phyloP scores from a whole-genome alignment of 2,888 invertebrate species.

The Cheilosia variabilis region DNA sequence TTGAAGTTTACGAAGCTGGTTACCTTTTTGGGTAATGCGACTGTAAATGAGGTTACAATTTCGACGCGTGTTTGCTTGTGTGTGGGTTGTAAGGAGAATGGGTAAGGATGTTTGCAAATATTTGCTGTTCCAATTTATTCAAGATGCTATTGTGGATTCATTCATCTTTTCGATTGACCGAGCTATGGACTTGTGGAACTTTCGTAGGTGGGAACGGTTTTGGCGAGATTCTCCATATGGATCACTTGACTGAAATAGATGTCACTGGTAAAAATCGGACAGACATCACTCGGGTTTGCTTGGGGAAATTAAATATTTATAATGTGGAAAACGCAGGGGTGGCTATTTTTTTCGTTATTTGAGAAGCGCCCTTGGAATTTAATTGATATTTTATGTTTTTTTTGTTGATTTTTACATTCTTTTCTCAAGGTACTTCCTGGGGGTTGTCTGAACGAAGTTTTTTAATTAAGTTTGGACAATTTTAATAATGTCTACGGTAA shows the following conservation, averaged over 20 bases:
- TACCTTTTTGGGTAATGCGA: slow-evolving; percentile 33
- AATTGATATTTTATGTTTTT: too few species aligned
- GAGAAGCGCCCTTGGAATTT: too few species aligned
- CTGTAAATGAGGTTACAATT: slow-evolving; percentile 28
- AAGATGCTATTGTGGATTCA: slow-evolving; percentile 3
- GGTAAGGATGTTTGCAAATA: background rate
- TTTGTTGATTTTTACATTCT: too few species aligned
- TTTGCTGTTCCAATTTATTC: background rate
- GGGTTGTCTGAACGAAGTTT: too few species aligned
- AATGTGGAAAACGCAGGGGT: too few species aligned
- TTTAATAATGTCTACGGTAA: too few species aligned
- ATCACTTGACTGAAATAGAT: background rate
- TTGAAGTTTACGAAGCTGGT: slow-evolving; percentile 35
- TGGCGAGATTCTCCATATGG: background rate
- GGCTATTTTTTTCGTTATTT: too few species aligned
- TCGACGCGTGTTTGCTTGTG: background rate
- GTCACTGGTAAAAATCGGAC: background rate
- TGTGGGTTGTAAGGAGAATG: background rate
- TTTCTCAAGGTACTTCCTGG: too few species aligned
- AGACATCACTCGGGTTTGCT: too few species aligned
- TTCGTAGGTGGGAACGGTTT: background rate
- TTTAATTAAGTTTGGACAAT: too few species aligned
- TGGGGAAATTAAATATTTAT: too few species aligned
- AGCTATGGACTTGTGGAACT: background rate
- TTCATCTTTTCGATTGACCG: background rate